Evolutionary conservation across 2,888 invertebrate genomes (phyloP), one percentile per base, ranked within the genome.

Genomic region (Acleris emargana): DNA sequence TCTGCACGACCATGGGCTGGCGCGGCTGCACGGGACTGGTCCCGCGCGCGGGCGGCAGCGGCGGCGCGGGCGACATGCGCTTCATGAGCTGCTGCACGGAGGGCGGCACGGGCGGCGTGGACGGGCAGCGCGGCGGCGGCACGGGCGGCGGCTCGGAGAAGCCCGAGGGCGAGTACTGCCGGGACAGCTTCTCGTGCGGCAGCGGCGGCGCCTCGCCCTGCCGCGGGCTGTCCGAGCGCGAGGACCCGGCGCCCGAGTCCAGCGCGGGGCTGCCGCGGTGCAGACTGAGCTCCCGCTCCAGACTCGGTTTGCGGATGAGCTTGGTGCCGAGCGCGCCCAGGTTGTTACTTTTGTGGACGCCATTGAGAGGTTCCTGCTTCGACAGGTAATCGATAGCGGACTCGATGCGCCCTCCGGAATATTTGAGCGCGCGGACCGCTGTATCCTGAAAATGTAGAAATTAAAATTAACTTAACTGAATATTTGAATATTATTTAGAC

Each of bases 141-240:
- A 95, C 96, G 16, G 96, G 96, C 55, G 97, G 96, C 1, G 96
- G 95, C 64, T 93, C 93, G 64, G 93, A 84, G 75, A 88, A 91
- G 69, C 93, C 93, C 53, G 94, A 95, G 9, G 96, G 96, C 64
- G 96, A 96, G 81, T 96, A 96, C 78, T 95, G 95, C 58, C 96
- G 93, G 72, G 94, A 94, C 49, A 96, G 91, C 70, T 91, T 91
- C 73, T 91, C 92, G 74, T 96, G 95, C 53, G 95, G 94, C 78
- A 96, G 94, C 28, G 88, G 87, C 50, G 88, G 88, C 55, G 84
- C 86, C 72, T 95, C 95, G 13, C 94, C 87, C 72, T 96, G 93
- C 71, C 97, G 95, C 17, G 97, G 97, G 83, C 97, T 97, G 82
- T 98, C 98, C 6, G 98, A 98, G 62, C 97, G 94, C 52, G 97